Percentiles rank a stretch among this genome's conserved stretches.
These are phyloP conservation scores for Caenorhabditis latens DNA, from an alignment of 1,140 invertebrate species.

Conservation along the genomic window DNA sequence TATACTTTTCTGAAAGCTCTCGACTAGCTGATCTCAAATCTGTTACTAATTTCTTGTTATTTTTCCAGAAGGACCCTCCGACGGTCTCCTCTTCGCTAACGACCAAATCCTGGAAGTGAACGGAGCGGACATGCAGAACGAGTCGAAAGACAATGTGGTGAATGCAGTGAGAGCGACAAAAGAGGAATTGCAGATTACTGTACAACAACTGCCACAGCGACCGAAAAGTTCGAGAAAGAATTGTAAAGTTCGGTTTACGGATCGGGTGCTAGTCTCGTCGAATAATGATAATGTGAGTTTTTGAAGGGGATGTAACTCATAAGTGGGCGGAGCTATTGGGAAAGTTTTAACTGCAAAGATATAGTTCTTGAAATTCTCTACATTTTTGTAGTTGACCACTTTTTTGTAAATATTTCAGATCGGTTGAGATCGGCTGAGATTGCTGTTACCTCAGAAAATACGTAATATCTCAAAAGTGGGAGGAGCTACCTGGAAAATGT, in stretches of 20 bases:
- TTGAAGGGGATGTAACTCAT: conserved; percentile 80
- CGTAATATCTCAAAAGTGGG: too few species aligned
- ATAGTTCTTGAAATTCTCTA: too few species aligned
- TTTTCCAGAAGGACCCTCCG: conserved; percentile 86
- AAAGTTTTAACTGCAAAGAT: too few species aligned
- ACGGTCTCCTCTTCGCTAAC: conserved; percentile 87
- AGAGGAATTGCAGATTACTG: conserved; percentile 84
- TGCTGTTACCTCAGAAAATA: too few species aligned
- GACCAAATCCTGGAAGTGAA: conserved; percentile 91
- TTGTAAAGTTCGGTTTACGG: conserved; percentile 70
- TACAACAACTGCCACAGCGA: conserved; percentile 78
- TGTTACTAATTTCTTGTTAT: not conserved
- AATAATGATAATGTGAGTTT: conserved; percentile 78
- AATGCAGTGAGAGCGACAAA: conserved; percentile 87
- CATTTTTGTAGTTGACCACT: too few species aligned
- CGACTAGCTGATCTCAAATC: not conserved
- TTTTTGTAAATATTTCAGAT: too few species aligned
- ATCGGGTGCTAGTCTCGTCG: conserved; percentile 65
- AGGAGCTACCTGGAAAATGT: too few species aligned
- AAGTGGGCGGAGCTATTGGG: too few species aligned
- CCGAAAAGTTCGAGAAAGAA: conserved; percentile 82
- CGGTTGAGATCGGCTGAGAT: too few species aligned
- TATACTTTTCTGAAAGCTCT: not conserved
- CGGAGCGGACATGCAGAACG: conserved; percentile 88
- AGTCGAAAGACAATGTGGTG: conserved; percentile 89